Percentiles rank a stretch among this genome's conserved stretches.
Conservation (phyloP, 2,113 vertebrate species). For the Gasterosteus nipponicus region DNA sequence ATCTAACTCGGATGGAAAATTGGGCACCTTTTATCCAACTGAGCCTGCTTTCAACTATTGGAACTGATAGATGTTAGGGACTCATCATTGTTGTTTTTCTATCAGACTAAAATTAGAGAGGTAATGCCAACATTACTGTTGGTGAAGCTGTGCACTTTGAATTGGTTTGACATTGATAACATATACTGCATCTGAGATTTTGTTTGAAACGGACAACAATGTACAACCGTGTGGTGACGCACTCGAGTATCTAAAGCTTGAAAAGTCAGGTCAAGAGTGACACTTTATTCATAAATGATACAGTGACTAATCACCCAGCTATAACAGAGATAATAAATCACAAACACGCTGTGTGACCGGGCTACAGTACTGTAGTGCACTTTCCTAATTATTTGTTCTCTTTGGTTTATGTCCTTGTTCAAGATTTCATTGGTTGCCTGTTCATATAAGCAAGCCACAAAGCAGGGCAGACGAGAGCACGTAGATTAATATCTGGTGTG, state of each 20-base stretch:
- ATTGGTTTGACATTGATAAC: conserved; percentile 22
- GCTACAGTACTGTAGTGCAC: not conserved
- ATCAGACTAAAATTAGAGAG: not conserved
- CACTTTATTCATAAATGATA: not conserved
- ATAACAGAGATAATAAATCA: not conserved
- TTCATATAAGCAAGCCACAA: conserved; percentile 42
- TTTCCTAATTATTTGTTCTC: conserved; percentile 18
- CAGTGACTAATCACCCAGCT: not conserved
- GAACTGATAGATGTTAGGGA: conserved; percentile 26
- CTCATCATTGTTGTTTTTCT: not conserved
- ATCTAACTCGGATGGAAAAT: conserved; percentile 60
- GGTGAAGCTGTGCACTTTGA: not conserved
- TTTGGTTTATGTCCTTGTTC: conserved; percentile 22
- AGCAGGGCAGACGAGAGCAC: conserved; percentile 43
- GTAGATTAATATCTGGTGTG: conserved; percentile 58
- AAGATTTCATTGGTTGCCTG: not conserved
- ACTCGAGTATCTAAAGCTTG: not conserved
- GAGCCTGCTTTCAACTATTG: conserved; percentile 39
- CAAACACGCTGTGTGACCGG: conserved; percentile 1
- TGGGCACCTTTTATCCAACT: conserved; percentile 48
- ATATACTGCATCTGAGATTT: not conserved
- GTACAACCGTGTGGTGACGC: not conserved
- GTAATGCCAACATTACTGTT: not conserved
- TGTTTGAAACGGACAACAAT: not conserved
- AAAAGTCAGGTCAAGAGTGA: not conserved